phyloP scores from a whole-genome alignment of 2,797 vertebrate species.

The Microcaecilia unicolor region DNA sequence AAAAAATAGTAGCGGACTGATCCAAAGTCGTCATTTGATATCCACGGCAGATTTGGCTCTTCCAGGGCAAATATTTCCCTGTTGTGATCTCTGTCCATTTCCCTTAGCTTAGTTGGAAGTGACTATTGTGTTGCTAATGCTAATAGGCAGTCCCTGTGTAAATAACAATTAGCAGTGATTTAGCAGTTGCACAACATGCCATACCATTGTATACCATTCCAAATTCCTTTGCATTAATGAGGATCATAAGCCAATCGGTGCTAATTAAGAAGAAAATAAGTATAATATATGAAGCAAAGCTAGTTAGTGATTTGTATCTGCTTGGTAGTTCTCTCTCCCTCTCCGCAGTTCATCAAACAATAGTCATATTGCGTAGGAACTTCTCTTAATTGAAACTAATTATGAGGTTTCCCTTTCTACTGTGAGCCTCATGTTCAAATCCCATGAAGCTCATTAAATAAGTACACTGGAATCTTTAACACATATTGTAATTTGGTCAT shows the following conservation, averaged over 20 bases:
- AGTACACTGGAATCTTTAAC: conserved; percentile 57
- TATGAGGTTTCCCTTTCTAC: conserved; percentile 62
- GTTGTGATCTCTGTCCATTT: conserved; percentile 37
- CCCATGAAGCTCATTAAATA: conserved; percentile 65
- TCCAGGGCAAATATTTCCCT: too few species aligned
- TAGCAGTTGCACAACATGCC: conserved; percentile 56
- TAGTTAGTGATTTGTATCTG: conserved; percentile 62
- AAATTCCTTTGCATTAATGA: conserved; percentile 64
- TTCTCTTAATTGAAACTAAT: conserved; percentile 66
- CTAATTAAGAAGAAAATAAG: conserved; percentile 65
- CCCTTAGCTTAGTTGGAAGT: conserved; percentile 46
- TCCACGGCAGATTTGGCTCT: too few species aligned
- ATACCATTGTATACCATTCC: conserved; percentile 61
- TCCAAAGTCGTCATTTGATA: too few species aligned
- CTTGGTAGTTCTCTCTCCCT: conserved; percentile 43
- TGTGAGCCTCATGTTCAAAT: conserved; percentile 59
- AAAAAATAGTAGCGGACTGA: too few species aligned
- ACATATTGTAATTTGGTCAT: conserved; percentile 52
- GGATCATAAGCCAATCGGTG: conserved; percentile 59
- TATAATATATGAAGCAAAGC: conserved; percentile 57
- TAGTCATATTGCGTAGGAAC: conserved; percentile 50
- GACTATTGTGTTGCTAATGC: conserved; percentile 57
- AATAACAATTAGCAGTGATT: conserved; percentile 70
- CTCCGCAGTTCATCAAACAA: conserved; percentile 54
- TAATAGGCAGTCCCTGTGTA: conserved; percentile 56